Percentiles rank a stretch among this genome's conserved stretches.
Conservation (phyloP, 35 echinoderm and acorn worm genomes). For the Ophioderma brevispina region DNA sequence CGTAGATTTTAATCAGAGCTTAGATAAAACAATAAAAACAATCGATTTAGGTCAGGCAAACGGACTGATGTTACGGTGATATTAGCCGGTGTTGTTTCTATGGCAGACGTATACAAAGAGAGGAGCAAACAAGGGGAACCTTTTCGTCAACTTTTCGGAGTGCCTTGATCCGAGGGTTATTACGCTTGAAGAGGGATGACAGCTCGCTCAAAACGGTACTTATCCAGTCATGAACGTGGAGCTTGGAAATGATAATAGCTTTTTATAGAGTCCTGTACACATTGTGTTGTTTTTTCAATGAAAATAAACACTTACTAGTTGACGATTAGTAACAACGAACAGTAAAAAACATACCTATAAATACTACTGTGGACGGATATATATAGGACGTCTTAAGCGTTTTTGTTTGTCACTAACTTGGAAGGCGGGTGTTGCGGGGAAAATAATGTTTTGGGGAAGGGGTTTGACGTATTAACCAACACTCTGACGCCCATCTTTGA, state of each 20-base stretch:
- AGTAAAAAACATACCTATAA: too few species aligned
- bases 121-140: not conserved
- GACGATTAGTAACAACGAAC: too few species aligned
- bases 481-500: too few species aligned
- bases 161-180: conserved; percentile 2
- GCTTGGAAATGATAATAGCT: not conserved
- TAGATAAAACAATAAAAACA: conserved; percentile 12
- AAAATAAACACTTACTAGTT: conserved; percentile 15
- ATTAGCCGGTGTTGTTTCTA: conserved; percentile 5
- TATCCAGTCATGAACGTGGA: not conserved
- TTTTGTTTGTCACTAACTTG: too few species aligned
- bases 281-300: conserved; percentile 14
- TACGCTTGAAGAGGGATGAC: not conserved
- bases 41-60: conserved; percentile 5
- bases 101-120: not conserved
- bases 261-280: not conserved
- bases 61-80: not conserved
- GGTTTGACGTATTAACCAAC: too few species aligned
- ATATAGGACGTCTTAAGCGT: too few species aligned
- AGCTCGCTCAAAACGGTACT: not conserved
- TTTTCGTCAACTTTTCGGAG: not conserved
- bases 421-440: too few species aligned
- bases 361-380: too few species aligned
- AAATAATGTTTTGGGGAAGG: too few species aligned
- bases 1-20: not conserved